Evolutionary conservation across 2,113 vertebrate species (phyloP).

Genomic region (Gallinago paraguaiae): DNA sequence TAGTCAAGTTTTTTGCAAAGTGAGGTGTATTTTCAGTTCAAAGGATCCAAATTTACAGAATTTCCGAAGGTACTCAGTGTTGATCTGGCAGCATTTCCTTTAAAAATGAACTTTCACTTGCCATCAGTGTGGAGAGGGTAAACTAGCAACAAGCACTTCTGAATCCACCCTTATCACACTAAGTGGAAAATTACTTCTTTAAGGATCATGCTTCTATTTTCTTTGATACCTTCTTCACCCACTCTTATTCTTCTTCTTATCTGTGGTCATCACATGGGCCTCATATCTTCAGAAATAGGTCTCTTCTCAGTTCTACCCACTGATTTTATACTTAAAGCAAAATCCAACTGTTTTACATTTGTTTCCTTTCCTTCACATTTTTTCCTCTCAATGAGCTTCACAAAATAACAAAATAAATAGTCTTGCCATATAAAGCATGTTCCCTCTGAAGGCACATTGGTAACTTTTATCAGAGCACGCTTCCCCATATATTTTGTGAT

Average conservation of each 20-base stretch:
- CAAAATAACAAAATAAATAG: neutral
- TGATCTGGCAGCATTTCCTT: neutral
- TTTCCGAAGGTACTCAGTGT: neutral
- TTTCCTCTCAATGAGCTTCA: neutral
- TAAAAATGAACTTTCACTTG: neutral
- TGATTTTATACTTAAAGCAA: neutral
- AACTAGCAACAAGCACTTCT: neutral
- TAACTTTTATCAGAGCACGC: slow-evolving; percentile 9
- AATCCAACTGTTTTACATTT: neutral
- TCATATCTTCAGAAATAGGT: neutral
- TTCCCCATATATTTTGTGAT: neutral
- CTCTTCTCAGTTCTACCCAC: neutral
- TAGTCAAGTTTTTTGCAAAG: neutral
- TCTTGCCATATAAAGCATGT: neutral
- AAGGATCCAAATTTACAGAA: neutral
- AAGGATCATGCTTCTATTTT: neutral
- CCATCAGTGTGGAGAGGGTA: neutral
- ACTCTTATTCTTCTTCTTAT: neutral
- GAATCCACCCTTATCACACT: neutral
- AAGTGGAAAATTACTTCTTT: neutral
- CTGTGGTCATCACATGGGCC: neutral
- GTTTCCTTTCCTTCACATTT: neutral
- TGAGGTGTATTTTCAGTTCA: neutral
- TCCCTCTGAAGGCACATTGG: neutral
- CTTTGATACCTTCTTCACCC: neutral